Evolutionary conservation across 2,113 vertebrate species (phyloP).

Genomic region (Bubo scandiacus): DNA sequence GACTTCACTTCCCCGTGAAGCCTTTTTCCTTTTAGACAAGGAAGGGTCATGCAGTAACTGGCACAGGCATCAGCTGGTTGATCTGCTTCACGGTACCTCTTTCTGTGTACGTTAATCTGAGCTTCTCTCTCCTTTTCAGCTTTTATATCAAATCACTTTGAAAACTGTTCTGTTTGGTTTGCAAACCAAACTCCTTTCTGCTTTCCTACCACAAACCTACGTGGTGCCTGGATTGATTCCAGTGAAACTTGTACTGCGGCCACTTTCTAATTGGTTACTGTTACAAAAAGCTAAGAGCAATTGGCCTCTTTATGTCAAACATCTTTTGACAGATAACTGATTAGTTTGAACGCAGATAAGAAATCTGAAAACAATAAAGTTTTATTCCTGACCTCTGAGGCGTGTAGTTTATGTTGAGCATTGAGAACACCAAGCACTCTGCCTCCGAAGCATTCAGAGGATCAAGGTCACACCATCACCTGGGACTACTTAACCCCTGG

Average conservation of each 20-base stretch:
- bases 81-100: neutral
- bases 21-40: neutral
- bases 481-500: neutral
- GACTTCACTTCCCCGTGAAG: neutral
- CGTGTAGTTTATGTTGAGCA: neutral
- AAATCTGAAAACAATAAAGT: conserved; percentile 49
- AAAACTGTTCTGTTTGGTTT: neutral
- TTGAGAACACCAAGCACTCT: neutral
- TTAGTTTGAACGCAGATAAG: neutral
- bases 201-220: neutral
- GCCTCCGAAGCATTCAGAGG: neutral
- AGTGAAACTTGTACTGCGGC: neutral
- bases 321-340: neutral
- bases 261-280: neutral
- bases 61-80: neutral
- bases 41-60: rapidly evolving
- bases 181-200: neutral
- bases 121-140: neutral
- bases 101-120: neutral
- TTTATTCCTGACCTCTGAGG: conserved; percentile 38
- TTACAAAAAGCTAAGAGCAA: neutral
- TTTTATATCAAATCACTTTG: neutral
- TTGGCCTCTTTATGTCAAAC: neutral
- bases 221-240: neutral
- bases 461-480: neutral